Percentiles rank a stretch among this genome's conserved stretches.
phyloP scores from a whole-genome alignment of 2,888 invertebrate genomes.

The Oxycera nigricornis region DNA sequence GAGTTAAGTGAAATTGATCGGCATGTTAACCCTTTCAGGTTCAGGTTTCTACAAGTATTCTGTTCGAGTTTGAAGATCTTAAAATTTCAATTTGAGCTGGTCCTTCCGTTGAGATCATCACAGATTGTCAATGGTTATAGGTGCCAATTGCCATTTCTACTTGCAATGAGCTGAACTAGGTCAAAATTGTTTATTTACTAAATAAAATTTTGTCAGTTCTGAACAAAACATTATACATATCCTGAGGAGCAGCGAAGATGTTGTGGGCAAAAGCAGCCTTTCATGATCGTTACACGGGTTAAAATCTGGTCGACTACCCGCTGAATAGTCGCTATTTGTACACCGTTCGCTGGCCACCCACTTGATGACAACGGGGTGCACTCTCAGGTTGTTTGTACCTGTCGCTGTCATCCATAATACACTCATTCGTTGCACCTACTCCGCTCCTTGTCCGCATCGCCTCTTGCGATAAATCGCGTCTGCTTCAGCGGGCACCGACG shows the following conservation, averaged over 20 bases:
- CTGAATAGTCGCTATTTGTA: slow-evolving; percentile 29
- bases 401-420: slow-evolving; percentile 39
- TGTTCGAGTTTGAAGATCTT: too few relatives aligned
- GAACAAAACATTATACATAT: too few relatives aligned
- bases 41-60: too few relatives aligned
- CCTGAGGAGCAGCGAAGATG: too few relatives aligned
- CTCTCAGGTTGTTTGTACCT: slow-evolving; percentile 43
- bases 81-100: too few relatives aligned
- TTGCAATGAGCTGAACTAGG: neutral
- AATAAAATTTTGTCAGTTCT: too few relatives aligned
- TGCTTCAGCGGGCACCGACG: neutral
- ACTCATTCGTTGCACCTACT: slow-evolving; percentile 32
- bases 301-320: neutral
- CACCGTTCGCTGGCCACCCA: slow-evolving; percentile 45
- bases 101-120: too few relatives aligned
- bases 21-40: slow-evolving; percentile 3
- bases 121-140: too few relatives aligned
- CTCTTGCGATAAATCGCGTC: neutral
- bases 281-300: neutral
- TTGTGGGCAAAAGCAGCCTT: too few relatives aligned
- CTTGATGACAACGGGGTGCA: slow-evolving; percentile 48
- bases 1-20: neutral
- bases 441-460: slow-evolving; percentile 31
- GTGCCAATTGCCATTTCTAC: neutral
- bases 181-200: too few relatives aligned